These are phyloP conservation scores for Chironomus tentans DNA, from an alignment of 2,888 invertebrate genomes.

Conservation along the genomic window DNA sequence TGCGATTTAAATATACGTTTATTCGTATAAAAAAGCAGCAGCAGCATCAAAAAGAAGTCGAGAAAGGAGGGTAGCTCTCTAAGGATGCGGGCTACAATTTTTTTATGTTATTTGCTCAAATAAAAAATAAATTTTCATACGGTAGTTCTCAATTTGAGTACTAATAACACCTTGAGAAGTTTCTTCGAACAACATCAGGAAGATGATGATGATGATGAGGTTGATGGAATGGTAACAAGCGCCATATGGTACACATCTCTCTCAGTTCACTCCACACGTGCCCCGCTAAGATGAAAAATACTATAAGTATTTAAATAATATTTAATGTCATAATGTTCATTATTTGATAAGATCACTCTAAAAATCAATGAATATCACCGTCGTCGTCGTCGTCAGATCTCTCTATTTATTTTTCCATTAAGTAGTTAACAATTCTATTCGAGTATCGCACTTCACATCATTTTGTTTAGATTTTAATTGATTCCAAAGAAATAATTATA, in stretches of 20 bases:
- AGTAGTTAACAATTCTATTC: background rate
- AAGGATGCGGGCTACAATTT: constrained; percentile 4
- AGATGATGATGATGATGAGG: background rate
- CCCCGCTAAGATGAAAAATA: constrained; percentile 10
- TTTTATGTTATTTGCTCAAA: background rate
- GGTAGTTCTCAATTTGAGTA: background rate
- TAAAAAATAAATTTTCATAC: background rate
- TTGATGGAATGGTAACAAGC: background rate
- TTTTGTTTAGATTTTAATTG: background rate
- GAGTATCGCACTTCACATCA: background rate
- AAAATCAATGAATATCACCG: background rate
- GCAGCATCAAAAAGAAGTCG: background rate
- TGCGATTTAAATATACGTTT: constrained; percentile 17
- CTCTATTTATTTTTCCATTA: background rate
- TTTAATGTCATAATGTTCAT: background rate
- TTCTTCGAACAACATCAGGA: background rate
- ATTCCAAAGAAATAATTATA: too few species aligned
- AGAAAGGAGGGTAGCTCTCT: background rate
- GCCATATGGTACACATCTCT: background rate
- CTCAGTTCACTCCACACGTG: constrained; percentile 4
- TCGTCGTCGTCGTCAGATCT: background rate
- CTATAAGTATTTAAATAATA: background rate
- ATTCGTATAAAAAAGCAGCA: background rate
- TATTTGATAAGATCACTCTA: background rate
- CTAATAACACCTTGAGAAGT: background rate